Evolutionary conservation across 2,797 vertebrate genomes (phyloP).

Genomic region (Channallabes apus): DNA sequence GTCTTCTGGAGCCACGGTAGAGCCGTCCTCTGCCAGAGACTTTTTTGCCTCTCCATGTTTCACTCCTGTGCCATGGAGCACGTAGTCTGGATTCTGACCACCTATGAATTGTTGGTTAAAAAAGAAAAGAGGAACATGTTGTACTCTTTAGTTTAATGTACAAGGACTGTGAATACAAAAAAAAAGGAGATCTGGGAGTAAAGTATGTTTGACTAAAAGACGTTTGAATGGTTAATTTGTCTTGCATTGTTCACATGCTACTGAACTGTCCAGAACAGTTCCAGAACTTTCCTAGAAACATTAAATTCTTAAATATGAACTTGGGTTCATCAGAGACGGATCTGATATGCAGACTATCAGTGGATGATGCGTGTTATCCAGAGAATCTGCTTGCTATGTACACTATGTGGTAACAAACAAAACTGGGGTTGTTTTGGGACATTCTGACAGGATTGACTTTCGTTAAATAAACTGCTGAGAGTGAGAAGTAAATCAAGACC

Average conservation of each 20-base stretch:
- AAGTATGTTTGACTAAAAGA: background rate
- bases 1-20: slow-evolving; percentile 90
- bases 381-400: background rate
- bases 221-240: background rate
- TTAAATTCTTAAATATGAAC: background rate
- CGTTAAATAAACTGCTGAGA: background rate
- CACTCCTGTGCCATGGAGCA: slow-evolving; percentile 86
- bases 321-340: too few relatives aligned
- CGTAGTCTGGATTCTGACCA: slow-evolving; percentile 88
- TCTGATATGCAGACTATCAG: background rate
- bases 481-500: background rate
- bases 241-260: too few relatives aligned
- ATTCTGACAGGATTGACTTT: background rate
- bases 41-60: slow-evolving; percentile 70
- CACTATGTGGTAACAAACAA: background rate
- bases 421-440: background rate
- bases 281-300: background rate
- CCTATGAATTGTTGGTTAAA: slow-evolving; percentile 53
- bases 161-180: background rate
- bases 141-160: background rate
- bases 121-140: background rate
- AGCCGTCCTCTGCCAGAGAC: slow-evolving; percentile 69
- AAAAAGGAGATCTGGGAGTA: background rate
- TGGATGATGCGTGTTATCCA: background rate
- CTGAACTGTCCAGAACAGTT: background rate